A percentile compares a stretch with the other conserved stretches of the same genome.
phyloP scores from a whole-genome alignment of 2,888 invertebrate genomes.

The Marronus borbonicus region DNA sequence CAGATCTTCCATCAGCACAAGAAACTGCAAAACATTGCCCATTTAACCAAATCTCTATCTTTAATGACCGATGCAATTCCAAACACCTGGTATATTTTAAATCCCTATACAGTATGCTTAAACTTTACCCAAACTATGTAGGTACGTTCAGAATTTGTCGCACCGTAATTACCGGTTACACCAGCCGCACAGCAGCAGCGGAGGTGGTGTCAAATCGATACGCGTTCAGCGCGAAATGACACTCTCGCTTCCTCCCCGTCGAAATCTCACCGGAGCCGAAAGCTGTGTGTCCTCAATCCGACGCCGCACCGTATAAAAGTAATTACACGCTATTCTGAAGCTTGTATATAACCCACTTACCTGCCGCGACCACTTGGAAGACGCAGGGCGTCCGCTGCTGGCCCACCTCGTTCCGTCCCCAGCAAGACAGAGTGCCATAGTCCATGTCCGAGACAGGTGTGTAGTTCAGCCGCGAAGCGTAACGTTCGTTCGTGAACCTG shows the following conservation, averaged over 20 bases:
- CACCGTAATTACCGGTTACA: background rate
- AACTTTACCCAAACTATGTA: too few relatives aligned
- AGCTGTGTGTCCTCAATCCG: constrained; percentile 1
- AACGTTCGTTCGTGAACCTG: constrained; percentile 79
- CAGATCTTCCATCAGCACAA: too few relatives aligned
- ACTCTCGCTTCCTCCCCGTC: background rate
- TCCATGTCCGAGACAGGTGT: constrained; percentile 91
- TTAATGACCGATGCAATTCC: too few relatives aligned
- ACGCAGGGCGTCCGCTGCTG: constrained; percentile 88
- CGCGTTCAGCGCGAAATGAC: constrained; percentile 3
- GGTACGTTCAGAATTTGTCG: background rate
- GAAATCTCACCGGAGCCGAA: constrained; percentile 8
- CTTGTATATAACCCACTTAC: constrained; percentile 69
- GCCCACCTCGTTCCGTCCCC: constrained; percentile 88
- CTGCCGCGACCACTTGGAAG: constrained; percentile 89
- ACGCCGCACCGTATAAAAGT: background rate
- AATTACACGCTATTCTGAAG: constrained; percentile 16
- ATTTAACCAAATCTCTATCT: too few relatives aligned
- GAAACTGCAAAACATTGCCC: too few relatives aligned
- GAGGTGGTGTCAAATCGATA: too few relatives aligned
- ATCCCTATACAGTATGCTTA: too few relatives aligned
- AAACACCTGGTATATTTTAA: too few relatives aligned
- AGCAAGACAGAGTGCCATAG: constrained; percentile 91
- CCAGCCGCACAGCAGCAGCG: background rate
- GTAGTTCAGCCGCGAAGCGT: constrained; percentile 84